Percentiles rank a stretch among this genome's conserved stretches.
Evolutionary conservation across 2,888 invertebrate species (phyloP).

Genomic region (Andricus quercusramuli): DNA sequence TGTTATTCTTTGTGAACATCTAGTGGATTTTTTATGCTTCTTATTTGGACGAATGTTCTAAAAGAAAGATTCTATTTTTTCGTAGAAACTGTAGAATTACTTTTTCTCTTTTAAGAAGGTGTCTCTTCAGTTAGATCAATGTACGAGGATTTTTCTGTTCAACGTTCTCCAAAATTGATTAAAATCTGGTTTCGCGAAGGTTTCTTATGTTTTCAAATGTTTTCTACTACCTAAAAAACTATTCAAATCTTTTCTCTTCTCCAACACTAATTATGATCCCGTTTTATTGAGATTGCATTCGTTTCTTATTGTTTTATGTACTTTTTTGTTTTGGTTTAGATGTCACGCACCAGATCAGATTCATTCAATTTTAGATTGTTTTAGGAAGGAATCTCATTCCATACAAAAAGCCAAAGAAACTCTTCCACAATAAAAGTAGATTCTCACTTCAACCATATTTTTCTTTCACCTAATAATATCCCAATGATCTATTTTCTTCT

Average conservation of each 20-base stretch:
- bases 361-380: neutral
- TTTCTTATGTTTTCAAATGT: neutral
- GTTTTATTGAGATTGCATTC: neutral
- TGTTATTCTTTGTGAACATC: neutral
- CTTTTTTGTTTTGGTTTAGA: neutral
- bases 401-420: neutral
- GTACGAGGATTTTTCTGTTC: no score
- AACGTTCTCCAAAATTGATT: no score
- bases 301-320: neutral
- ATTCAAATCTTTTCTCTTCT: neutral
- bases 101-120: no score
- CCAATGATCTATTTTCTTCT: no score
- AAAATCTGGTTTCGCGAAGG: no score
- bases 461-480: no score
- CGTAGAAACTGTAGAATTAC: no score
- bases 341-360: neutral
- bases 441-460: no score
- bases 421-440: neutral
- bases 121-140: no score
- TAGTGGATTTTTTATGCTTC: neutral
- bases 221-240: neutral
- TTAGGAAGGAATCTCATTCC: neutral
- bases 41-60: neutral
- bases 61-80: neutral
- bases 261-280: neutral